Evolutionary conservation across 1,140 invertebrate species (phyloP).

Genomic region (Ylistrum balloti): DNA sequence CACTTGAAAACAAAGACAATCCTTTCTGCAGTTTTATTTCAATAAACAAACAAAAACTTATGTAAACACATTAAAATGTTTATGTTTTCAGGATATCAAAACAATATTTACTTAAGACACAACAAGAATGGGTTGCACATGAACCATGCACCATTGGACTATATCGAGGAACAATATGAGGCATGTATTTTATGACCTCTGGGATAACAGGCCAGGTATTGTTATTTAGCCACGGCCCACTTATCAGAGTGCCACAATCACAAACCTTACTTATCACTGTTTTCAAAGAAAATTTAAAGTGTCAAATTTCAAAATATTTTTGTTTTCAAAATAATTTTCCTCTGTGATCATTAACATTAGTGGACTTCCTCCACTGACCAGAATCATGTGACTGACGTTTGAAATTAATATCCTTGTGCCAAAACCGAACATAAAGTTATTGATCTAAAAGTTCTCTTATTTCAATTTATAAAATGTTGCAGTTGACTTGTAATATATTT

Average conservation of each 20-base stretch:
- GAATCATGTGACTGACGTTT: conserved; percentile 30
- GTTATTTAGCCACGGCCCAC: not conserved
- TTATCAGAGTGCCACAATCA: not conserved
- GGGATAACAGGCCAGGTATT: conserved; percentile 6
- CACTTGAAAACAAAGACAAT: not conserved
- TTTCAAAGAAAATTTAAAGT: conserved; percentile 9
- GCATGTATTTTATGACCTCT: not conserved
- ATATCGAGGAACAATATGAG: not conserved
- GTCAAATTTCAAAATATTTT: conserved; percentile 33
- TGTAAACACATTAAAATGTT: conserved; percentile 19
- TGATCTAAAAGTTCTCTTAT: not conserved
- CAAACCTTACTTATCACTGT: not conserved
- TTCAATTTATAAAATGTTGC: not conserved
- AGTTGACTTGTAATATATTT: conserved; percentile 31
- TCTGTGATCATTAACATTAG: not conserved
- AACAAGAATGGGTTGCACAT: not conserved
- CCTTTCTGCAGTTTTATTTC: no score
- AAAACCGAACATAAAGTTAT: not conserved
- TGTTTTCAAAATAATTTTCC: conserved; percentile 36
- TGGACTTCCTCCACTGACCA: conserved; percentile 15
- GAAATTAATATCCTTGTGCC: conserved; percentile 38
- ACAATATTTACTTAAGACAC: not conserved
- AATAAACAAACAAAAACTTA: no score
- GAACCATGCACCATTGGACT: not conserved
- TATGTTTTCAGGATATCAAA: not conserved